Base-by-base conservation (phyloP, 1,140 invertebrate species). In the Nasonia vitripennis region DNA sequence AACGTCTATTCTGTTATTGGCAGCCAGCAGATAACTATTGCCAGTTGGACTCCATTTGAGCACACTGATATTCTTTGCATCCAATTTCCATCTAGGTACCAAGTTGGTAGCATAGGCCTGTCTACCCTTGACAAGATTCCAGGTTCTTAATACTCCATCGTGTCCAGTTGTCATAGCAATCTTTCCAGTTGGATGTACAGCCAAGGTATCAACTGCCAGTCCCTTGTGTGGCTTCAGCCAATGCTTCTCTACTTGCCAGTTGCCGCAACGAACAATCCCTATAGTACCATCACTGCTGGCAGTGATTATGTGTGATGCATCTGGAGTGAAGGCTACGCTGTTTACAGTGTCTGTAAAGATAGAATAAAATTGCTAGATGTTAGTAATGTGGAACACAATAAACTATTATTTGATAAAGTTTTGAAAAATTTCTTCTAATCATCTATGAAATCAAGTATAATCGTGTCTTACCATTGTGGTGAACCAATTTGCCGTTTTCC, bases 61-160 rank as follows among this genome's bases (percentile, higher is more conserved):
- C 91, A 95, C 86, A 91, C 94, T 88, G 90, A 95, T 89, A 92
- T 90, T 89, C 89, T 93, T 92, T 89, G 94, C 90, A 89, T 94
- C 88, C 0, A 87, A 45, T 91, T 94, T 92, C 92, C 95, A 91
- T 90, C 95, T 96, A 74, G 94, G 95, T 27, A 94, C 94, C 34
- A 99, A 92, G 92, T 99, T 98, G 3, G 96, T 98, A 1, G 96
- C 96, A 91, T 97, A 99, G 4, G 98, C 97, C 90, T 95, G 95
- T 87, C 97, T 94, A 0, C 98, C 98, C 93, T 98, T 98, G 0
- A 99, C 94, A 84, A 99, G 93, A 94, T 99, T 98, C 98, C 98
- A 99, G 2, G 98, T 98, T 88, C 96, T 94, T 27, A 99, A 92
- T 4, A 96, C 96, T 84, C 95, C 95, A 92, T 99, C 98, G 83